Conservation (phyloP, 2,888 invertebrate genomes). For the Polyommatus icarus region DNA sequence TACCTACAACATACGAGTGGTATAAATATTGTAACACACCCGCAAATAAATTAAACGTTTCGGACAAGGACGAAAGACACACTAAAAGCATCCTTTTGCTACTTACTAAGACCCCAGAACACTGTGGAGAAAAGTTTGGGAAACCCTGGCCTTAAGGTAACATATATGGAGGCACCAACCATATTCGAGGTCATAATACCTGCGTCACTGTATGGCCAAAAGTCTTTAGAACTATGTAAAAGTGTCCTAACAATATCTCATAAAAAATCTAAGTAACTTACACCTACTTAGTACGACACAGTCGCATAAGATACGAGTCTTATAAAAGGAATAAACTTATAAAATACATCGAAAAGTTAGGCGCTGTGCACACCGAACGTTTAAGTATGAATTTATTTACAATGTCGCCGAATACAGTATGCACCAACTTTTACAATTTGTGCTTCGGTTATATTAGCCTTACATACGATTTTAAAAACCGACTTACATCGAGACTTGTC, state of each 20-base stretch:
- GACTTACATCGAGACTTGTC: slow-evolving; percentile 42
- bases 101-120: too few relatives aligned
- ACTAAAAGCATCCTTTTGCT: too few relatives aligned
- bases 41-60: too few relatives aligned
- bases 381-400: slow-evolving; percentile 46
- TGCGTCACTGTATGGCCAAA: slow-evolving; percentile 6
- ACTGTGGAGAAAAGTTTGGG: not conserved
- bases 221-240: slow-evolving; percentile 32
- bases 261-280: slow-evolving; percentile 68
- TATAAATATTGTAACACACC: too few relatives aligned
- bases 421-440: slow-evolving; percentile 58
- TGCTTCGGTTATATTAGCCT: slow-evolving; percentile 66
- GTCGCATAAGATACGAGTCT: slow-evolving; percentile 54
- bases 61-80: too few relatives aligned
- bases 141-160: not conserved
- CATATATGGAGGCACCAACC: not conserved
- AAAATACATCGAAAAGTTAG: slow-evolving; percentile 65
- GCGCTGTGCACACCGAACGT: slow-evolving; percentile 49
- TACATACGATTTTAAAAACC: slow-evolving; percentile 55
- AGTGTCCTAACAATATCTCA: slow-evolving; percentile 67
- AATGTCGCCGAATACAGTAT: slow-evolving; percentile 43
- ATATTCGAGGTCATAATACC: not conserved
- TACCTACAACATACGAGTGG: too few relatives aligned
- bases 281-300: slow-evolving; percentile 58
- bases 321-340: slow-evolving; percentile 47